Percentiles rank a stretch among this genome's conserved stretches.
phyloP scores from a whole-genome alignment of 2,888 invertebrate genomes.

The Bimastos eiseni region DNA sequence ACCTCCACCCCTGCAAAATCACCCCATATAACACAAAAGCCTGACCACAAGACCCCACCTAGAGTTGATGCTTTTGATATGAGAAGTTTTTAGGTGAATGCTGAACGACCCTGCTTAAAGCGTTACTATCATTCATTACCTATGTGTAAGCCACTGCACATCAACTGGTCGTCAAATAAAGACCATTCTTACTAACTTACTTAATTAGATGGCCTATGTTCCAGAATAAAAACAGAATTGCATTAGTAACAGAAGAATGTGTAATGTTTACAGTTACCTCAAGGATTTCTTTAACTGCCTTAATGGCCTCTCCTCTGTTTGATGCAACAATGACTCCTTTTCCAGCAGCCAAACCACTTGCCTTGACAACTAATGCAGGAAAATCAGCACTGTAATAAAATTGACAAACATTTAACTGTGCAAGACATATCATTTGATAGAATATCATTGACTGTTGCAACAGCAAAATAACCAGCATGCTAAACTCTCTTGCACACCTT shows the following conservation, averaged over 20 bases:
- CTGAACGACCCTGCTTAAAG: no score
- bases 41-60: no score
- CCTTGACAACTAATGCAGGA: conserved; percentile 85
- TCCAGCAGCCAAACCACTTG: conserved; percentile 92
- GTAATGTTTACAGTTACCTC: conserved; percentile 43
- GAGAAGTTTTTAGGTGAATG: no score
- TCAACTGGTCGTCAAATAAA: no score
- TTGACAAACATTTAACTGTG: neutral
- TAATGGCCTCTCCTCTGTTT: conserved; percentile 77
- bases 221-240: neutral
- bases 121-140: no score
- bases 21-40: no score
- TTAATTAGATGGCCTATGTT: no score
- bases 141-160: no score
- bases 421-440: neutral
- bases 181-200: no score
- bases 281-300: conserved; percentile 81
- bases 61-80: no score
- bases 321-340: conserved; percentile 92
- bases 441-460: neutral
- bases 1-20: no score
- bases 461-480: neutral
- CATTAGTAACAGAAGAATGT: neutral
- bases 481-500: neutral
- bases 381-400: conserved; percentile 68